Evolutionary conservation across 1,140 invertebrate genomes (phyloP), one percentile per base, ranked within the genome.

Genomic region (Drosophila pseudoananassae): DNA sequence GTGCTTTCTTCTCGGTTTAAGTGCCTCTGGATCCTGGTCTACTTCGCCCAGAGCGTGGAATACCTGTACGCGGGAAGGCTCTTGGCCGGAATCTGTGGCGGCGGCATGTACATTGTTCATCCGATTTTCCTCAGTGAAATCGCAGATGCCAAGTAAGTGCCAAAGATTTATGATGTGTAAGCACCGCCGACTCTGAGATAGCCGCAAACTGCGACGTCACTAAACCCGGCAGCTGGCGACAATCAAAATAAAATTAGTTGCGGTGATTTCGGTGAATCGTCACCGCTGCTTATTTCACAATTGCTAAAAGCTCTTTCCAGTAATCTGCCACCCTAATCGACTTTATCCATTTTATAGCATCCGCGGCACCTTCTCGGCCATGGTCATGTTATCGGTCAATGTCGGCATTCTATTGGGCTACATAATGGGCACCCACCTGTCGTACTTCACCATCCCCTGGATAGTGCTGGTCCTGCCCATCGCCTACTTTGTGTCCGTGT

Each of bases 41-140:
- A 76, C 33, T 87, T 73, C 10, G 84, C 80, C 5, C 40, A 70
- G 14, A 64, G 76, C 15, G 74, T 80, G 2, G 76, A 80, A 20
- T 77, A 64, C 31, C 91, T 92, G 14, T 90, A 92, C 23, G 60
- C 91, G 23, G 91, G 90, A 8, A 78, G 92, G 27, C 85, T 92
- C 9, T 38, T 93, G 0, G 73, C 75, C 14, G 92, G 92, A 36
- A 60, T 93, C 5, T 82, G 81, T 0, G 73, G 90, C 12, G 89
- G 89, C 9, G 69, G 85, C 57, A 77, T 79, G 63, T 91, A 85
- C 52, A 75, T 87, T 57, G 72, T 75, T 36, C 73, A 87, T 53
- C 71, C 90, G 36, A 72, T 91, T 36, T 91, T 84, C 12, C 75
- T 91, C 15, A 77, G 82, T 43, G 90, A 91, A 76, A 91, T 91